A percentile compares a stretch with the other conserved stretches of the same genome.
phyloP scores from a whole-genome alignment of 2,113 vertebrate species.

The Hemiscyllium ocellatum region DNA sequence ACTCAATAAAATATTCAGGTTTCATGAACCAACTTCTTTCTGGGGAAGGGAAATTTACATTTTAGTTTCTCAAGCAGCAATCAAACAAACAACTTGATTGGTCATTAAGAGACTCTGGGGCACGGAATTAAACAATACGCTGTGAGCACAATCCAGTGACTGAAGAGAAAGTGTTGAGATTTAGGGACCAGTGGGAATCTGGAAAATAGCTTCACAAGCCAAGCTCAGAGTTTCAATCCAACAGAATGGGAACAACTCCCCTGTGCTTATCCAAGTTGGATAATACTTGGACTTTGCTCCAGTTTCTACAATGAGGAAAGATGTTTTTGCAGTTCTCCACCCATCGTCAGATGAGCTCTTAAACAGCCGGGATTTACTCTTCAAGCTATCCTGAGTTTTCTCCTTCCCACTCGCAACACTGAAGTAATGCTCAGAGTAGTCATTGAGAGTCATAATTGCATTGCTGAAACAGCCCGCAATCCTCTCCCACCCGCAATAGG shows the following conservation, averaged over 20 bases:
- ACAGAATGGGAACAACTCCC: neutral
- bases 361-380: neutral
- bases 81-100: no score
- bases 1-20: neutral
- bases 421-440: neutral
- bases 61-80: neutral
- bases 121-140: neutral
- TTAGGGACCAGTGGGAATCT: neutral
- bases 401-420: neutral
- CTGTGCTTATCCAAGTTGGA: neutral
- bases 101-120: no score
- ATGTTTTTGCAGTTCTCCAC: neutral
- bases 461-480: neutral
- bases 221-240: neutral
- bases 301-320: neutral
- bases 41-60: neutral
- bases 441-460: no score
- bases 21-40: neutral
- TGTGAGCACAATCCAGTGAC: neutral
- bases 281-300: neutral
- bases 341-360: neutral
- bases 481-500: neutral
- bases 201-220: neutral
- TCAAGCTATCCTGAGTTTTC: no score
- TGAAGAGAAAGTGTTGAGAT: neutral